Evolutionary conservation across 2,888 invertebrate genomes (phyloP).

Genomic region (Parascotia fuliginaria): DNA sequence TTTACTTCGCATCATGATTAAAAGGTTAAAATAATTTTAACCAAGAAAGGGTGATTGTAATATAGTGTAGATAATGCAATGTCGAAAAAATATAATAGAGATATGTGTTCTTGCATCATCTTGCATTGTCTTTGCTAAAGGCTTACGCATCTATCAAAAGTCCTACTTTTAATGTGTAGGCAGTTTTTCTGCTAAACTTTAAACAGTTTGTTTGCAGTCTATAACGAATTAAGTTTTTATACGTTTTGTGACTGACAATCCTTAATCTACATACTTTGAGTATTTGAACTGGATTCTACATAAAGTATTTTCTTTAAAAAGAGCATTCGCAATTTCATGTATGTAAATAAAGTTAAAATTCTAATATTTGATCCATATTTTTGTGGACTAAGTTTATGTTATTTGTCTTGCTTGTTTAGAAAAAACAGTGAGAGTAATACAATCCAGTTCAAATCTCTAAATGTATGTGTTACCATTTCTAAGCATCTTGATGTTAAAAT

Average conservation of each 20-base stretch:
- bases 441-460: background rate
- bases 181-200: too few species aligned
- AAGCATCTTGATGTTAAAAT: constrained; percentile 20
- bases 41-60: too few species aligned
- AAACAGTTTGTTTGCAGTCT: too few species aligned
- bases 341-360: too few species aligned
- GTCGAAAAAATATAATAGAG: too few species aligned
- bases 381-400: too few species aligned
- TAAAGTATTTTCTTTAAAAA: too few species aligned
- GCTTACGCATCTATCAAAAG: background rate
- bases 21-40: too few species aligned
- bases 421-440: background rate
- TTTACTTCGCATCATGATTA: too few species aligned
- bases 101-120: background rate
- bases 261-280: background rate
- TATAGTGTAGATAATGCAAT: too few species aligned
- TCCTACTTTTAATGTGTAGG: background rate
- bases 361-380: too few species aligned
- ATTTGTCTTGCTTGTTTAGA: background rate
- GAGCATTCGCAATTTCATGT: too few species aligned
- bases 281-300: background rate
- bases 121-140: background rate
- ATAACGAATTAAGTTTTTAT: background rate
- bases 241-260: background rate
- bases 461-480: constrained; percentile 5